Evolutionary conservation across 2,113 vertebrate species (phyloP), one percentile per base, ranked within the genome.

Genomic region (Plectropomus leopardus): DNA sequence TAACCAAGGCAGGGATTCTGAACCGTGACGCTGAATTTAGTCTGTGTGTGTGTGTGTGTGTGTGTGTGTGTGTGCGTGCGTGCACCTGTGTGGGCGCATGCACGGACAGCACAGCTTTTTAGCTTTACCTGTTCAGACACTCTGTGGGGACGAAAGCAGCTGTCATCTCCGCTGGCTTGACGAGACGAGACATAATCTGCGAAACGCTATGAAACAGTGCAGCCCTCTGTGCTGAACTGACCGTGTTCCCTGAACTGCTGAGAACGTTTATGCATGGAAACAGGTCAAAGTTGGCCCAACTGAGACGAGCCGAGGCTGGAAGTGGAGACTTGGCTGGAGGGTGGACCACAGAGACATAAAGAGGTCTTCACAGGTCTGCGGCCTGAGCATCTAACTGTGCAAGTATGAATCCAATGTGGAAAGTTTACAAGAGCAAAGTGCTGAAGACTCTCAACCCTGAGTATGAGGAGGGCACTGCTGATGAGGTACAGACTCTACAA

Each of bases 351-450:
- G 74, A 75, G 79, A 54, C 51, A 80, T 2, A 14, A 17, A 66
- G 21, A 82, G 68, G 59, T 80, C 69, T 77, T 86, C 47, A 23
- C 53, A 85, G 85, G 79, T 77, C 71, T 75, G 2, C 76, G 28
- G 60, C 60, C 55, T 58, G 57, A 84, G 54, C 54, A 54, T 65
- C 83, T 59, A n/a, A 40, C 36, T 36, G 36, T 16, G 70, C 73
- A 78, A 91, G 21, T 7, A 96, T 96, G 95, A 95, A 96, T 88
- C 95, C 95, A 0, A 4, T 95, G 87, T 96, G 94, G 94, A 96
- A 95, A 77, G 77, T 89, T 7, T 96, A 95, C 44, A 95, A 94
- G 92, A 95, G 92, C 92, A 96, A 96, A 84, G 92, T 96, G 87
- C 80, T 96, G 93, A 94, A 95, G 92, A 96, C 93, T 16, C 42